Evolutionary conservation across 2,113 vertebrate species (phyloP).

Genomic region (Odontophorus gujanensis): DNA sequence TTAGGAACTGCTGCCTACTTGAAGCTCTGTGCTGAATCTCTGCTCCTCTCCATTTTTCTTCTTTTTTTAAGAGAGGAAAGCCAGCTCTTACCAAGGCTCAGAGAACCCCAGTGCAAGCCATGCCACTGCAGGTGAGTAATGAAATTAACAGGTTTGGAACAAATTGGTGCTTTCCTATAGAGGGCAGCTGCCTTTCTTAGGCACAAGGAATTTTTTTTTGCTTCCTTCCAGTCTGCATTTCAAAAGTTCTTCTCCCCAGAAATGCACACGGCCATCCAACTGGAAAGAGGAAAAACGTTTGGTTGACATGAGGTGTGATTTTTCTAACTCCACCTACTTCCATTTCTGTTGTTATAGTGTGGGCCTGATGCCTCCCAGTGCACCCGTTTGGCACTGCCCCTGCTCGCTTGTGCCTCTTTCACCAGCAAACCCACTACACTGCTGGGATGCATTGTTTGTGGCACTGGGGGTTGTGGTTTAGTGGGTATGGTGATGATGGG

Average conservation of each 20-base stretch:
- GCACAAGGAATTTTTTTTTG: background rate
- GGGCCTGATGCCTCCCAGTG: background rate
- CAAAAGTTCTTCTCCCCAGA: background rate
- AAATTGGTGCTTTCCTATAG: background rate
- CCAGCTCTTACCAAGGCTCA: conserved; percentile 44
- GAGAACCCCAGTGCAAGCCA: conserved; percentile 42
- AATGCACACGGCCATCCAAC: background rate
- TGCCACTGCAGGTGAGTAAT: conserved; percentile 44
- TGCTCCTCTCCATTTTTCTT: conserved; percentile 3
- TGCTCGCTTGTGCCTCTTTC: background rate
- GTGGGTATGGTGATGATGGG: no score
- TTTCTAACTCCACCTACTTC: background rate
- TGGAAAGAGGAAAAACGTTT: background rate
- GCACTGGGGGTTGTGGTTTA: no score
- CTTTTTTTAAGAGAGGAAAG: conserved; percentile 40
- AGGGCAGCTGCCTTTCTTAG: background rate
- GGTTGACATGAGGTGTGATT: background rate
- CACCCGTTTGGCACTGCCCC: background rate
- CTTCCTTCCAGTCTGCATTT: background rate
- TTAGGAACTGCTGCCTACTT: conserved; percentile 12
- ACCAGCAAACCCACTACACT: background rate
- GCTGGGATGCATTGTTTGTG: background rate
- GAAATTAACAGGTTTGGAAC: background rate
- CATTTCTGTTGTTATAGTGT: background rate
- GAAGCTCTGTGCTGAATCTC: conserved; percentile 20